These are phyloP conservation scores for Hiodon alosoides DNA, from an alignment of 2,113 vertebrate species.

Conservation along the genomic window DNA sequence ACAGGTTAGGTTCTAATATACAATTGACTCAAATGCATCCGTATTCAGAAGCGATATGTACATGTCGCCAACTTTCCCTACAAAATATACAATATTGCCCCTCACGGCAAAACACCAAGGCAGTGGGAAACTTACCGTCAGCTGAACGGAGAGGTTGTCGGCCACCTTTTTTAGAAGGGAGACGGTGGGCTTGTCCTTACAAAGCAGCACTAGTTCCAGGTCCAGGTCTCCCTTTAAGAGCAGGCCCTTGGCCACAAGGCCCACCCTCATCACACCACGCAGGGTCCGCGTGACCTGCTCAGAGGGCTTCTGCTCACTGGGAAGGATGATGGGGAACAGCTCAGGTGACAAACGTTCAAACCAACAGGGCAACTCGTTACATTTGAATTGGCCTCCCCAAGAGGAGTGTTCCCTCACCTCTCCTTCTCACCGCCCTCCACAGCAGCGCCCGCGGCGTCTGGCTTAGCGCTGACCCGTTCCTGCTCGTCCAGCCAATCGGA, in stretches of 20 bases:
- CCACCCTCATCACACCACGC: constrained; percentile 91
- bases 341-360: not conserved
- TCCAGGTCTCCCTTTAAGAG: constrained; percentile 92
- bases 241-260: constrained; percentile 93
- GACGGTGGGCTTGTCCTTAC: constrained; percentile 89
- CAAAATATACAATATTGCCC: too few species aligned
- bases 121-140: constrained; percentile 61
- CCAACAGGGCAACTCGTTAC: not conserved
- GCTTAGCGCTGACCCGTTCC: constrained; percentile 64
- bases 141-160: constrained; percentile 79
- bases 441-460: constrained; percentile 35
- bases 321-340: not conserved
- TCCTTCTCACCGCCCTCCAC: constrained; percentile 63
- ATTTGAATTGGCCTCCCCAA: too few species aligned
- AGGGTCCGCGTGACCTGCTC: constrained; percentile 78
- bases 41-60: too few species aligned
- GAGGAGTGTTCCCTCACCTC: constrained; percentile 50
- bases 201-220: constrained; percentile 88
- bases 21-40: too few species aligned
- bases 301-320: constrained; percentile 71
- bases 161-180: constrained; percentile 82
- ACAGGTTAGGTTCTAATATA: too few species aligned
- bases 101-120: not conserved
- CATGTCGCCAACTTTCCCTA: too few species aligned
- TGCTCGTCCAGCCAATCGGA: constrained; percentile 96